Evolutionary conservation across 2,888 invertebrate genomes (phyloP).

Genomic region (Dryocosmus kuriphilus): DNA sequence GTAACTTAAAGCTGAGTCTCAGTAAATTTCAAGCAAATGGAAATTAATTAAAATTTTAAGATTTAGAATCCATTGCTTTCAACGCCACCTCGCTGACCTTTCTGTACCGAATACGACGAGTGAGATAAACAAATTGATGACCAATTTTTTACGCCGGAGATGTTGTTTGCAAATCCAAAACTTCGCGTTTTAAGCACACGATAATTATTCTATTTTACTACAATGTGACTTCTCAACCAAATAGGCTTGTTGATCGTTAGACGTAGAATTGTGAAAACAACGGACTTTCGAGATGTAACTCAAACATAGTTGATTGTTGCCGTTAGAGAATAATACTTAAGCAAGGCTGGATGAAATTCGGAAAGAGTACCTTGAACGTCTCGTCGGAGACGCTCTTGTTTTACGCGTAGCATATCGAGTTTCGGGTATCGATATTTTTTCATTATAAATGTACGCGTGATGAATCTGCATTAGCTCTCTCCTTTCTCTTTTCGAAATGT

Average conservation of each 20-base stretch:
- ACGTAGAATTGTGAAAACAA: slow-evolving; percentile 50
- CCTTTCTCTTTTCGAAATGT: not conserved
- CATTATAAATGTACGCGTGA: slow-evolving; percentile 37
- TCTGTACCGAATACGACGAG: slow-evolving; percentile 34
- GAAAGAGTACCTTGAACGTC: slow-evolving; percentile 44
- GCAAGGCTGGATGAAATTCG: slow-evolving; percentile 56
- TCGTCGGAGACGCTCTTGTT: slow-evolving; percentile 38
- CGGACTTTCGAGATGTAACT: slow-evolving; percentile 30
- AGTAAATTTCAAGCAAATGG: too few relatives aligned
- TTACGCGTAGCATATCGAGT: not conserved
- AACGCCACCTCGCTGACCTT: too few relatives aligned
- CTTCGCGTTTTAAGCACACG: slow-evolving; percentile 64
- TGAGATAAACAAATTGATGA: slow-evolving; percentile 44
- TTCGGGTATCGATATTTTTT: slow-evolving; percentile 24
- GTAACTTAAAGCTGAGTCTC: too few relatives aligned
- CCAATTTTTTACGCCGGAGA: slow-evolving; percentile 51
- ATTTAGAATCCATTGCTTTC: too few relatives aligned
- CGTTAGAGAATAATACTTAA: slow-evolving; percentile 57
- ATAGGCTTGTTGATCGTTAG: slow-evolving; percentile 57
- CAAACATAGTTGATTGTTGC: slow-evolving; percentile 30
- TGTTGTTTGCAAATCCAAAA: slow-evolving; percentile 53
- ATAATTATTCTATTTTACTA: slow-evolving; percentile 73
- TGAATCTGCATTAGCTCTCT: slow-evolving; percentile 35
- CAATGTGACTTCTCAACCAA: slow-evolving; percentile 68
- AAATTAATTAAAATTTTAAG: too few relatives aligned